A percentile compares a stretch with the other conserved stretches of the same genome.
phyloP scores from a whole-genome alignment of 2,113 vertebrate genomes.

The Malurus cyaneus region DNA sequence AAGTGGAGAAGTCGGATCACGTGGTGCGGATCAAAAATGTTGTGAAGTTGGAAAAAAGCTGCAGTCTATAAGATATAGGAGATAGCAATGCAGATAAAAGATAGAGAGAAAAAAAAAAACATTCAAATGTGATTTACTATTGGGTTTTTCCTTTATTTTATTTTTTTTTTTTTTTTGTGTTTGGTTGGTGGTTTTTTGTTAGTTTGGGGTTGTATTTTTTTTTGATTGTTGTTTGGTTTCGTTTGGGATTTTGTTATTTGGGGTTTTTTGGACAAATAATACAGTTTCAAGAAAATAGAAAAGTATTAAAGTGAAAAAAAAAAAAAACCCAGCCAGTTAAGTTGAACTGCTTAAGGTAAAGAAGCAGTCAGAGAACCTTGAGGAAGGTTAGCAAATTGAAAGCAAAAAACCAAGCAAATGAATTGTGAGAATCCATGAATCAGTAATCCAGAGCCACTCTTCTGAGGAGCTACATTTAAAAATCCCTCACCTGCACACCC shows the following conservation, averaged over 20 bases:
- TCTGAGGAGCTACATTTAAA: neutral
- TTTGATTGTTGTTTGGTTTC: neutral
- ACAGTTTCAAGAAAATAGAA: neutral
- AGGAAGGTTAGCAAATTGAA: neutral
- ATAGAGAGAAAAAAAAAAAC: neutral
- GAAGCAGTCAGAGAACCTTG: neutral
- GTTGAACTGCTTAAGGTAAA: neutral
- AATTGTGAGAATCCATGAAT: neutral
- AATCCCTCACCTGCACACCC: neutral
- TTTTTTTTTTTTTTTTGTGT: too few species aligned
- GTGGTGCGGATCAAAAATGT: too few species aligned
- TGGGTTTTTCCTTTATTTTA: too few species aligned
- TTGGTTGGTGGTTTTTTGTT: too few species aligned
- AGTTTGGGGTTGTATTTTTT: neutral
- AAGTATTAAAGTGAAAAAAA: neutral
- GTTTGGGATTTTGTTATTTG: fast-evolving
- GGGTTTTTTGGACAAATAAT: too few species aligned
- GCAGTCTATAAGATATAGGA: neutral
- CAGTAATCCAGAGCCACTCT: neutral
- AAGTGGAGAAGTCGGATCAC: neutral
- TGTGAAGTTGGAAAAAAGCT: neutral
- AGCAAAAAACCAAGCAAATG: neutral
- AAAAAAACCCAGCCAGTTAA: neutral
- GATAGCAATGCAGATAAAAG: neutral
- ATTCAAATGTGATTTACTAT: neutral